These are phyloP conservation scores for Xyrichtys novacula DNA, from an alignment of 2,797 vertebrate genomes.

Conservation along the genomic window DNA sequence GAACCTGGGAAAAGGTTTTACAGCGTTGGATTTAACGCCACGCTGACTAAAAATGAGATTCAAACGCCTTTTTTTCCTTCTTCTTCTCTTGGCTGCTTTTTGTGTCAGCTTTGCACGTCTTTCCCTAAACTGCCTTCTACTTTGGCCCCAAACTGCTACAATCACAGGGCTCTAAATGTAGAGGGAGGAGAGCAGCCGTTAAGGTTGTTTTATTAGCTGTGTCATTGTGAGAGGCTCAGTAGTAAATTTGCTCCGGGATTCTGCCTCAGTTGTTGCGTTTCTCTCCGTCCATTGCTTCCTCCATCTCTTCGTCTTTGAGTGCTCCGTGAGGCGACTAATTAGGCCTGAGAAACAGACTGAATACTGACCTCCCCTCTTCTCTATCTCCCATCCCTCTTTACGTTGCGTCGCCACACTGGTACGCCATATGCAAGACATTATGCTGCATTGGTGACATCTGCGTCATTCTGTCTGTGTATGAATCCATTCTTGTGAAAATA, in stretches of 20 bases:
- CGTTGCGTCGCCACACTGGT: constrained; percentile 34
- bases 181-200: constrained; percentile 26
- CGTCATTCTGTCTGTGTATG: constrained; percentile 20
- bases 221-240: constrained; percentile 29
- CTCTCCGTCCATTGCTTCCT: constrained; percentile 9
- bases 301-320: constrained; percentile 14
- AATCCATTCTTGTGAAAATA: constrained; percentile 11
- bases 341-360: constrained; percentile 56
- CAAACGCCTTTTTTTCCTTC: constrained; percentile 41
- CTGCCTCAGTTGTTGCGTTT: constrained; percentile 13
- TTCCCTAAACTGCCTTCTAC: constrained; percentile 6
- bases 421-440: constrained; percentile 35
- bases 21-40: constrained; percentile 52
- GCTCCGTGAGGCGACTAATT: constrained; percentile 53
- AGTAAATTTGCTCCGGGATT: constrained; percentile 42
- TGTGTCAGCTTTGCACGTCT: constrained; percentile 33
- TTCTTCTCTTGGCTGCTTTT: constrained; percentile 17
- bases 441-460: constrained; percentile 39
- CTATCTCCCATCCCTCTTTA: constrained; percentile 29
- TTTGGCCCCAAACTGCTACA: constrained; percentile 40
- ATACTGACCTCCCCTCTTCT: constrained; percentile 42
- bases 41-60: constrained; percentile 39
- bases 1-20: constrained; percentile 38
- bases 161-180: constrained; percentile 44
- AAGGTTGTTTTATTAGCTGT: constrained; percentile 57